Evolutionary conservation across 53 echinoderm and acorn worm genomes (phyloP).

Genomic region (Hippasteria phrygiana): DNA sequence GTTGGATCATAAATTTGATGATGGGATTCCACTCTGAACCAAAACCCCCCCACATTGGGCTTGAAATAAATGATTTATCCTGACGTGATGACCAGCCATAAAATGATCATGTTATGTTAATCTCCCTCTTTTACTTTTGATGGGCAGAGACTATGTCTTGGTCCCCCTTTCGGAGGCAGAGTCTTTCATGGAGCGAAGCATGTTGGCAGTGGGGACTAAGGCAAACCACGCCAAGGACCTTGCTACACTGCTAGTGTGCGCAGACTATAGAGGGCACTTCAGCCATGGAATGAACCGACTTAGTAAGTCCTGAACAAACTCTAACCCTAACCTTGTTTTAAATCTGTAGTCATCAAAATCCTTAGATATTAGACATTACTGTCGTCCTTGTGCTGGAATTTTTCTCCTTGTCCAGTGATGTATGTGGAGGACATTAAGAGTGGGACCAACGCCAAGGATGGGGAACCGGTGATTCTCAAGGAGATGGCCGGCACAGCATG

Average conservation of each 20-base stretch:
- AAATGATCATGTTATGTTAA: too few species aligned
- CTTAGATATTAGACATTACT: too few species aligned
- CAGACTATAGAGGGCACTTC: slow-evolving; percentile 91
- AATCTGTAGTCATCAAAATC: too few species aligned
- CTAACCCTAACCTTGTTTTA: too few species aligned
- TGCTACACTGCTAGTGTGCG: slow-evolving; percentile 77
- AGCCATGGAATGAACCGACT: slow-evolving; percentile 96
- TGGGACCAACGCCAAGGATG: slow-evolving; percentile 82
- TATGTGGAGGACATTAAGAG: slow-evolving; percentile 89
- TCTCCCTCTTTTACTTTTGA: too few species aligned
- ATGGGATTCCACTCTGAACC: too few species aligned
- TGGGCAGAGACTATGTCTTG: slow-evolving; percentile 68
- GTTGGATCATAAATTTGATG: too few species aligned
- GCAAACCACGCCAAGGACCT: slow-evolving; percentile 75
- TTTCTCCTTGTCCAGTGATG: slow-evolving; percentile 69
- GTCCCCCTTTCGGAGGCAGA: slow-evolving; percentile 66
- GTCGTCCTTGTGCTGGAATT: too few species aligned
- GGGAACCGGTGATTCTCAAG: slow-evolving; percentile 82
- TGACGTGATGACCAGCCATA: too few species aligned
- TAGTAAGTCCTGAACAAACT: slow-evolving; percentile 59
- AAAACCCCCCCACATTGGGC: too few species aligned
- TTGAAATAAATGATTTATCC: too few species aligned
- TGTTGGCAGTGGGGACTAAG: slow-evolving; percentile 70
- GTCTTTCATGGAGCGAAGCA: slow-evolving; percentile 77
- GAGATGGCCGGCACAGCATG: slow-evolving; percentile 89